Evolutionary conservation across 1,140 invertebrate genomes (phyloP), one percentile per base, ranked within the genome.

Genomic region (Amyelois transitella): DNA sequence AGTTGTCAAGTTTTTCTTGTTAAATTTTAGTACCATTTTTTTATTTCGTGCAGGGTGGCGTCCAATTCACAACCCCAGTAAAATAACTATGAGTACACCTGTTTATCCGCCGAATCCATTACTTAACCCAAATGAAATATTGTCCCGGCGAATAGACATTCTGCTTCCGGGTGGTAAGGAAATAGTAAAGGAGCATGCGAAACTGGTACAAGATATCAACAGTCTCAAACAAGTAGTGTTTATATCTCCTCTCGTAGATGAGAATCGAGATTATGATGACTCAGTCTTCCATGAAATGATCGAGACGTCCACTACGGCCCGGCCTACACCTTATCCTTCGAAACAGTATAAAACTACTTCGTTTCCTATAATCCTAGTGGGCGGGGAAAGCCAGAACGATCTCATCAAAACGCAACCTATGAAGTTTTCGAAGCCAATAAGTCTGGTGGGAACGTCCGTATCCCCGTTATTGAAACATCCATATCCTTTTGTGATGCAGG

Each of bases 191-290:
- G 84, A 87, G 20, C 84, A 87, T 43, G 81, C 84, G 0, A 87
- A 85, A 62, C 56, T 87, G 6, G 84, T 87, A 0, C 81, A 82
- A 50, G 84, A 87, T 53, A 87, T 87, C 48, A 87, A 87, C 47
- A 66, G 84, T 14, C 53, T 87, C 4, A 69, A 62, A 8, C 81
- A 87, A 53, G 64, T 72, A 6, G 69, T 81, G n/a, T 81, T 72
- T 43, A 66, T 85, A 0, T 58, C 70, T 1, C 80, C 81, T 0
- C 38, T 81, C 0, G 50, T 55, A 0, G 78, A 82, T 18, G 75
- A 83, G 0, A 66, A 51, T 10, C 71, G 66, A 47, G 84, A 87
- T 48, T 87, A 87, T 51, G 84, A 87, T 2, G 84, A 87, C 7
- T 78, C 81, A 0, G 76, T 87, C 18, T 83, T 81, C 45, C 70